phyloP scores from a whole-genome alignment of 2,113 vertebrate genomes.

The Pelodiscus sinensis region DNA sequence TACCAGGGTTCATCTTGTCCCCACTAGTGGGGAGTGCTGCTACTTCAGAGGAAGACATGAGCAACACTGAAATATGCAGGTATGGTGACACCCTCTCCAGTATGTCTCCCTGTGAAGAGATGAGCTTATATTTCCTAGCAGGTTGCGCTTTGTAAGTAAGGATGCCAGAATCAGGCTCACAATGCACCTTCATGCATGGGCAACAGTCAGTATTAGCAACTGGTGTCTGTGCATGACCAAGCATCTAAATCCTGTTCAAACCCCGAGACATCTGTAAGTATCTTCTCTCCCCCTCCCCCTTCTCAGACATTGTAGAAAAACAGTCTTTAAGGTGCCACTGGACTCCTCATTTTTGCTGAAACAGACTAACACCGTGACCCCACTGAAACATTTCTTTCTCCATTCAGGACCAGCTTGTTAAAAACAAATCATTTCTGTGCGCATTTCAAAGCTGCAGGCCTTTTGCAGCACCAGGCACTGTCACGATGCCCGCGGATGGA shows the following conservation, averaged over 20 bases:
- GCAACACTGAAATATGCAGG: not conserved
- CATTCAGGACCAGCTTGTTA: conserved; percentile 3
- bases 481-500: conserved; percentile 41
- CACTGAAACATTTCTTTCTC: not conserved
- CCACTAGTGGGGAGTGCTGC: not conserved
- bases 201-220: not conserved
- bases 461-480: conserved; percentile 24
- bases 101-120: not conserved
- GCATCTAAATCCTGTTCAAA: not conserved
- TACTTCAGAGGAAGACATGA: not conserved
- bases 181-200: not conserved
- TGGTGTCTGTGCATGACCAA: not conserved
- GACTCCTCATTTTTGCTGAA: no score
- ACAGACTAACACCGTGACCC: no score
- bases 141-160: not conserved
- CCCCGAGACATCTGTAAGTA: conserved; percentile 22
- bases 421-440: conserved; percentile 52
- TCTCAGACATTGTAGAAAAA: no score
- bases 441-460: conserved; percentile 45
- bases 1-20: not conserved
- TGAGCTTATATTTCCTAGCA: not conserved
- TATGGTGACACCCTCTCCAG: not conserved
- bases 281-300: not conserved
- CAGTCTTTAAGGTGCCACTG: no score
- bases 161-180: not conserved